These are phyloP conservation scores for Taenaris catops DNA, from an alignment of 2,888 invertebrate species.

Conservation along the genomic window DNA sequence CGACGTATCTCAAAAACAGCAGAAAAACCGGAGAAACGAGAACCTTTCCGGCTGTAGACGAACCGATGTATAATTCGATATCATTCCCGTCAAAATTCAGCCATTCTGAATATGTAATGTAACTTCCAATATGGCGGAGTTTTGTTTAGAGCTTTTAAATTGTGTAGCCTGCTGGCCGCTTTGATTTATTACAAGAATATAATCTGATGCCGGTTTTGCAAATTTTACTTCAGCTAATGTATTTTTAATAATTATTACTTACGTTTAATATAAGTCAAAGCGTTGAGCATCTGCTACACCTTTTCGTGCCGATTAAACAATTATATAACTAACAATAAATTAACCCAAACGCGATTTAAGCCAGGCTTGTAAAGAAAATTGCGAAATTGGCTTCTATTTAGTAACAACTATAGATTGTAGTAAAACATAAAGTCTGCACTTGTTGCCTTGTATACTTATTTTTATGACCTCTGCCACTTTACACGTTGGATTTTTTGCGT, in stretches of 20 bases:
- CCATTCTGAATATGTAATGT: slow-evolving; percentile 18
- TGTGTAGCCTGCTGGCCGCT: slow-evolving; percentile 43
- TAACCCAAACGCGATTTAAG: slow-evolving; percentile 71
- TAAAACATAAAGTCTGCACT: slow-evolving; percentile 78
- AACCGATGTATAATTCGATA: slow-evolving; percentile 18
- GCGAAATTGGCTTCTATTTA: slow-evolving; percentile 71
- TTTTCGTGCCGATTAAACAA: slow-evolving; percentile 47
- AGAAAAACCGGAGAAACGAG: slow-evolving; percentile 78
- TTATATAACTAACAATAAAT: slow-evolving; percentile 62
- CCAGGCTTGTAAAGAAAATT: slow-evolving; percentile 63
- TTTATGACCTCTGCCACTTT: slow-evolving; percentile 60
- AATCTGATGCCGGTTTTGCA: slow-evolving; percentile 24
- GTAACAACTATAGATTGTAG: slow-evolving; percentile 64
- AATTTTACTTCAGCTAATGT: slow-evolving; percentile 25
- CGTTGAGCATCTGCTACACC: slow-evolving; percentile 39
- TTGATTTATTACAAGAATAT: slow-evolving; percentile 30
- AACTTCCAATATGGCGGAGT: slow-evolving; percentile 19
- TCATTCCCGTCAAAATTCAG: slow-evolving; percentile 23
- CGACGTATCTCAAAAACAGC: slow-evolving; percentile 64
- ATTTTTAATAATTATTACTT: slow-evolving; percentile 12
- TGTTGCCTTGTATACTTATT: slow-evolving; percentile 76
- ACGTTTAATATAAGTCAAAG: slow-evolving; percentile 32
- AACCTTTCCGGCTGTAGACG: slow-evolving; percentile 87
- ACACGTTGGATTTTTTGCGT: slow-evolving; percentile 52
- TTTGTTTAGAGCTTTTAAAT: slow-evolving; percentile 19